Base-by-base conservation (phyloP, 92 coral and sea anemone species). In the Palythoa heliodiscus region DNA sequence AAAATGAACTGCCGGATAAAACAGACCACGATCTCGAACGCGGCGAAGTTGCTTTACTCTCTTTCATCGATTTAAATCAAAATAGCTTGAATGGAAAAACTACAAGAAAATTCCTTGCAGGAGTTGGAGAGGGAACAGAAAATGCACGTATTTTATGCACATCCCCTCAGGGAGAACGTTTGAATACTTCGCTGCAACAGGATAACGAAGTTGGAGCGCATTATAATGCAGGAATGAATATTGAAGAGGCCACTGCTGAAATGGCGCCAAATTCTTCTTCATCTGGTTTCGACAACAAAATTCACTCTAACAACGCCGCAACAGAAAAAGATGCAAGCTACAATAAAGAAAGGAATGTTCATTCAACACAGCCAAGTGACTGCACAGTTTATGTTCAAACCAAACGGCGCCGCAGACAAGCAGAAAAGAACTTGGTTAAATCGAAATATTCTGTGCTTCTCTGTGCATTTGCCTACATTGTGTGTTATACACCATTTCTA, bases 401-500 rank as follows among this genome's bases (percentile, higher is more conserved):
- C 3, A 80, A 52, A 23, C 5, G 20, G 19, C 37, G n/a, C 4
- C 75, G 84, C 5, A 80, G 61, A 17, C 37, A 13, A 52, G 84
- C 84, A 4, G 74, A 80, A 12, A 22, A 9, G 3, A 80, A 80
- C 58, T 47, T 80, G 47, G 43, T 80, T 3, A 80, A 67, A 67
- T 80, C 84, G 17, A 64, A 19, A 15, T 47, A 47, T 24, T 80
- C 84, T 17, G 48, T 67, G 6, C 6, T 80, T 40, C 60, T 80
- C 20, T 80, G 84, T 9, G 84, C 54, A 8, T 2, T 16, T 8
- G 84, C 74, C 1, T 66, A 80, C 39, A 70, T 80, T 9, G 23
- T 24, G 5, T 80, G 84, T 15, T 70, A 64, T 48, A 24, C 66
- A 24, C 84, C 84, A 11, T 70, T 66, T 67, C 15, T 80, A 1